Evolutionary conservation across 2,888 invertebrate genomes (phyloP).

Genomic region (Teleiodes luculella): DNA sequence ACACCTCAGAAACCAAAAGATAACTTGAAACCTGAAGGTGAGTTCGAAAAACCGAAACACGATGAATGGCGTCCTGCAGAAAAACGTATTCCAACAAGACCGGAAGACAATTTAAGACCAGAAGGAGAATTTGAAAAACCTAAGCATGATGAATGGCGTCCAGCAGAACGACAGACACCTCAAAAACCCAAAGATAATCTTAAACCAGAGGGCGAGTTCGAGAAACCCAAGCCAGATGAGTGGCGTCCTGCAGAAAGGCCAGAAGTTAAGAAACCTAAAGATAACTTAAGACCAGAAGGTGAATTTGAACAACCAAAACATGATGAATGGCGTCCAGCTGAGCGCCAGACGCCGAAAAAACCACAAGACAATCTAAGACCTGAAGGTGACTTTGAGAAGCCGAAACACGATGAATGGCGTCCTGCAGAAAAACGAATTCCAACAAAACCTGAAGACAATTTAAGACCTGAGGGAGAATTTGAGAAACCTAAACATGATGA

Average conservation of each 20-base stretch:
- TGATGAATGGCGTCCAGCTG: constrained; percentile 55
- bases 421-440: constrained; percentile 63
- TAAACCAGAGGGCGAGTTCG: constrained; percentile 78
- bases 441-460: constrained; percentile 73
- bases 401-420: constrained; percentile 61
- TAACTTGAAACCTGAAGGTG: constrained; percentile 77
- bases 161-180: constrained; percentile 41
- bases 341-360: constrained; percentile 46
- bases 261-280: constrained; percentile 57
- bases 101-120: constrained; percentile 73
- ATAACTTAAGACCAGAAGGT: constrained; percentile 77
- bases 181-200: constrained; percentile 57
- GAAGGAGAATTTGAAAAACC: constrained; percentile 74
- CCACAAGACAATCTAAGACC: constrained; percentile 70
- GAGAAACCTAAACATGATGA: constrained; percentile 54
- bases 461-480: constrained; percentile 76
- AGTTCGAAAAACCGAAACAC: constrained; percentile 27
- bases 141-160: constrained; percentile 43
- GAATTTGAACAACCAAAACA: constrained; percentile 61
- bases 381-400: constrained; percentile 71
- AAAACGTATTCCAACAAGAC: constrained; percentile 51
- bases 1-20: constrained; percentile 51
- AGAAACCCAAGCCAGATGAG: constrained; percentile 40
- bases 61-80: constrained; percentile 57
- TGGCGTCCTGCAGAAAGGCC: constrained; percentile 61